Evolutionary conservation across 2,113 vertebrate species (phyloP).

Genomic region (Pituophis catenifer): DNA sequence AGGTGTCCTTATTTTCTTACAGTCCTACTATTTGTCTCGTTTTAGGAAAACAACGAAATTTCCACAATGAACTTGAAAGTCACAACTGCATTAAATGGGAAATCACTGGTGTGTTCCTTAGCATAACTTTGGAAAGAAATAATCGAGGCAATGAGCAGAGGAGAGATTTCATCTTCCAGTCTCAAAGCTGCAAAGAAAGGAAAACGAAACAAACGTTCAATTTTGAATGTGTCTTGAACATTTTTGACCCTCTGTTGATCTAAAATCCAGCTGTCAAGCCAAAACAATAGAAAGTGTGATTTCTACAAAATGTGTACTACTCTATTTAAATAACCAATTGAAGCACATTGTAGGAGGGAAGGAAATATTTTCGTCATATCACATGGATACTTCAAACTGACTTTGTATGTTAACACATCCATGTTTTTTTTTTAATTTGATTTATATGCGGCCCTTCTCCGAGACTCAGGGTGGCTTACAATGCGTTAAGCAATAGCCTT

Average conservation of each 20-base stretch:
- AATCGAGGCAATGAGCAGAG: neutral
- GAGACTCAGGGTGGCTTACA: too few relatives aligned
- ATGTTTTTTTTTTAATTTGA: neutral
- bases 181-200: neutral
- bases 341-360: neutral
- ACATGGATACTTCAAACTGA: too few relatives aligned
- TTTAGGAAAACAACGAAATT: neutral
- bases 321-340: neutral
- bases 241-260: slow-evolving; percentile 10
- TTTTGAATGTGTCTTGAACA: neutral
- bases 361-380: neutral
- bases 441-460: too few relatives aligned
- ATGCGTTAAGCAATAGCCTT: too few relatives aligned
- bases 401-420: neutral
- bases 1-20: neutral
- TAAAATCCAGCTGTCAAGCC: neutral
- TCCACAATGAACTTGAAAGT: slow-evolving; percentile 17
- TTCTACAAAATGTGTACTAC: neutral
- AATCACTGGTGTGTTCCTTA: neutral
- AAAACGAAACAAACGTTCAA: too few relatives aligned
- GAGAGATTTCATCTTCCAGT: neutral
- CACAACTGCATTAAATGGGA: neutral
- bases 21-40: neutral
- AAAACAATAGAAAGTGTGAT: neutral
- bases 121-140: neutral